Conservation (phyloP, 2,113 vertebrate species). For the Tragelaphus strepsiceros region DNA sequence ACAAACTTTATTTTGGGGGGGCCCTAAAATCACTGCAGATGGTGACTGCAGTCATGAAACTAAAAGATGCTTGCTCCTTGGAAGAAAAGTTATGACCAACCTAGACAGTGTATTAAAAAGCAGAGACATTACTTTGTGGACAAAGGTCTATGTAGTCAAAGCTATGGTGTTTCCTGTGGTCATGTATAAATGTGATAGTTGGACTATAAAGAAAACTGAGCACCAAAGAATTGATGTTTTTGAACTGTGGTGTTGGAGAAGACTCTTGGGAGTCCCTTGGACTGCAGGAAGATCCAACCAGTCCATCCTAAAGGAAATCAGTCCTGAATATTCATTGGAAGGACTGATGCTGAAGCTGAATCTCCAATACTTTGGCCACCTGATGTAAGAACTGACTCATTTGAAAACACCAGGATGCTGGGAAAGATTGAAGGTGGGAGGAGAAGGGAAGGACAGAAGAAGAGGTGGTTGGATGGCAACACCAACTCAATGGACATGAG, state of each 20-base stretch:
- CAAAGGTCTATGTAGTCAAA: neutral
- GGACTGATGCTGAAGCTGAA: neutral
- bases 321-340: neutral
- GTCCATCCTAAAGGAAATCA: neutral
- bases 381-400: neutral
- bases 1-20: neutral
- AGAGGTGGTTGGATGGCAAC: neutral
- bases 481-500: neutral
- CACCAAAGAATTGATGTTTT: neutral
- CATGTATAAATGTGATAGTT: neutral
- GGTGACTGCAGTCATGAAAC: neutral
- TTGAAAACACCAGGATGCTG: neutral
- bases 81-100: neutral
- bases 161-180: neutral
- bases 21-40: neutral
- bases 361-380: neutral
- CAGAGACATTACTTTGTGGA: neutral
- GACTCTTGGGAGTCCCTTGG: neutral
- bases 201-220: neutral
- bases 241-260: neutral
- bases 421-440: neutral
- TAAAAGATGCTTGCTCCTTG: neutral
- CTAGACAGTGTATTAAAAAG: neutral
- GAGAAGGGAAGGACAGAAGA: accelerated
- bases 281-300: neutral